phyloP scores from a whole-genome alignment of 2,888 invertebrate genomes.

The Ditula angustiorana region DNA sequence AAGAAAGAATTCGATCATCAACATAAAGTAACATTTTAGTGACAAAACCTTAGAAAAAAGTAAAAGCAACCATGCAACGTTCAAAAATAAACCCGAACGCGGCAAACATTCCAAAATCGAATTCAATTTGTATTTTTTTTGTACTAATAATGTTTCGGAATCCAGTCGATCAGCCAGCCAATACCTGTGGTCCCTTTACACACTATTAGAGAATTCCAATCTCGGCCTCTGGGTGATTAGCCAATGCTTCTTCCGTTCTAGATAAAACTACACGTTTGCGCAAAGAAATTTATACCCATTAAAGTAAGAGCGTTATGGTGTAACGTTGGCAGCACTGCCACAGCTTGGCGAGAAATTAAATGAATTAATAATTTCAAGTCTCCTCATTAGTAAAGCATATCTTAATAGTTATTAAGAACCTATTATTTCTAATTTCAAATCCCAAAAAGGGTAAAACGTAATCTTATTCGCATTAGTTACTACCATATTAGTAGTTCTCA shows the following conservation, averaged over 20 bases:
- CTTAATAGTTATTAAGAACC: neutral
- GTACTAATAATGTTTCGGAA: slow-evolving; percentile 14
- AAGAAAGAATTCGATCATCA: no score
- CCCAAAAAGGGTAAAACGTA: slow-evolving; percentile 24
- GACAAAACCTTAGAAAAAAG: neutral
- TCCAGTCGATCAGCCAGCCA: slow-evolving; percentile 16
- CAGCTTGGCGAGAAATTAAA: neutral
- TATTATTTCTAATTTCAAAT: slow-evolving; percentile 13
- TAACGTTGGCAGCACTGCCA: neutral
- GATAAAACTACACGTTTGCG: slow-evolving; percentile 17
- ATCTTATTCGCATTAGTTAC: slow-evolving; percentile 29
- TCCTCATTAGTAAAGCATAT: slow-evolving; percentile 1
- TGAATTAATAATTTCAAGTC: no score
- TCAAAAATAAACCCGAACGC: neutral
- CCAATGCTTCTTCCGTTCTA: slow-evolving; percentile 25
- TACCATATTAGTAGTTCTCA: slow-evolving; percentile 27
- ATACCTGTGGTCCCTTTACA: slow-evolving; percentile 18
- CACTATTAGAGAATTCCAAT: slow-evolving; percentile 23
- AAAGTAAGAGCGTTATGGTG: slow-evolving; percentile 13
- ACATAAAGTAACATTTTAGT: no score
- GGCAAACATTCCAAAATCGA: slow-evolving; percentile 10
- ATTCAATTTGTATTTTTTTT: slow-evolving; percentile 14
- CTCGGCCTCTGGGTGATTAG: slow-evolving; percentile 15
- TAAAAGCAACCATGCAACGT: neutral
- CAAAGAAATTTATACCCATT: slow-evolving; percentile 17